These are phyloP conservation scores for Gerris lacustris DNA, from an alignment of 2,888 invertebrate genomes.

Conservation along the genomic window DNA sequence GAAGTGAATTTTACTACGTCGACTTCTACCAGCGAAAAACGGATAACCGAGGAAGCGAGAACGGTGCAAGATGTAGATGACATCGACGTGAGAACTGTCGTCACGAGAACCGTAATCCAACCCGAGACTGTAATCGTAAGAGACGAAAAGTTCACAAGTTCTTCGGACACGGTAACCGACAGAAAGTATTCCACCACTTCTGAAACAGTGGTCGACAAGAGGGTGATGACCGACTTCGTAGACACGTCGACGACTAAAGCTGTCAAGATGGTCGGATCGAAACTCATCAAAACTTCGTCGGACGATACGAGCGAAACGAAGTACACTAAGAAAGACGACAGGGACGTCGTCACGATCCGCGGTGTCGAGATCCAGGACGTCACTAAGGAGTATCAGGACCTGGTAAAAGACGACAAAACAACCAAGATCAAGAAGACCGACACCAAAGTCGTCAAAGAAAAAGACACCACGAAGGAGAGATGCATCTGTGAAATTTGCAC, in stretches of 20 bases:
- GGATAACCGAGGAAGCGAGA: neutral
- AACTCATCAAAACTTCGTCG: neutral
- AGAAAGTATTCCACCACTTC: conserved; percentile 1
- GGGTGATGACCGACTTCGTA: conserved; percentile 8
- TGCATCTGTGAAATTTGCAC: conserved; percentile 84
- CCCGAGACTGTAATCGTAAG: conserved; percentile 8
- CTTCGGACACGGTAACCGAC: no score
- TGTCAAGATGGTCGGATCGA: conserved; percentile 6
- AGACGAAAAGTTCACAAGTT: neutral
- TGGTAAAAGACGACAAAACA: conserved; percentile 15
- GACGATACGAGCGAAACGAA: conserved; percentile 14
- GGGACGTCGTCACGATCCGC: conserved; percentile 7
- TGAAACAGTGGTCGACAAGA: conserved; percentile 13
- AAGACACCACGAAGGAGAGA: conserved; percentile 47
- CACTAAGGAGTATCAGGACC: conserved; percentile 16
- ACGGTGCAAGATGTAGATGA: conserved; percentile 7
- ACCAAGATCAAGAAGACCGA: neutral
- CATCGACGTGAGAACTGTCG: conserved; percentile 10
- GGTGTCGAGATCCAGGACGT: conserved; percentile 11
- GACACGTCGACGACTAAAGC: neutral
- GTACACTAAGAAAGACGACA: conserved; percentile 12
- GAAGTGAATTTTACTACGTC: no score
- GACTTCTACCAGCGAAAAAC: no score
- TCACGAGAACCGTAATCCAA: neutral
- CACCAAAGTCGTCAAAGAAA: conserved; percentile 9